Evolutionary conservation across 35 echinoderm and acorn worm species (phyloP), one percentile per base, ranked within the genome.

Genomic region (Heliocidaris tuberculata): DNA sequence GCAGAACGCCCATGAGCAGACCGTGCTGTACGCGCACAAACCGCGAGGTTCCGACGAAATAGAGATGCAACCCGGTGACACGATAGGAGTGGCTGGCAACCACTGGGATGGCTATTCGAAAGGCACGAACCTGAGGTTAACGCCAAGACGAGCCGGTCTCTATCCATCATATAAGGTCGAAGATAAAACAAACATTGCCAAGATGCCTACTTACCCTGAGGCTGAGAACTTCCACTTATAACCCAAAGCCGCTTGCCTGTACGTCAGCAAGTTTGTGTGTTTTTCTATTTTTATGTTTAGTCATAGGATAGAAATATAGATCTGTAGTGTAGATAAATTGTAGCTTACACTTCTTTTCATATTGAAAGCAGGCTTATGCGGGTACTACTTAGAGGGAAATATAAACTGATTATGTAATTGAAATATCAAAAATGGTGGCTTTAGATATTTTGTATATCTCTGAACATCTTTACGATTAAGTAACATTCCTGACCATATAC

Each of bases 81-180:
- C 94, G 0, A 88, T 99, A n/a, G 98, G 96, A 19, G 96, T 99
- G 12, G 98, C 98, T n/a, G 98, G 98, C 60, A 99, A 99, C 78
- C 98, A 99, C 54, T 99, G 98, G 98, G 96, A 99, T 49, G 98
- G 98, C 48, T 99, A 97, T 52, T 99, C 98, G 9, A 99, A 99
- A 90, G 98, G 96, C 32, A 93, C 78, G 21, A 99, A 99, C 85
- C 71, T 91, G 16, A 94, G 96, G 24, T 30, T 95, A 89, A 85
- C 92, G 31, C 19, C 27, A 4, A 92, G 49, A 21, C 95, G 92
- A 27, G 93, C 91, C 27, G 98, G 98, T 0, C 94, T 99, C 4
- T 99, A 99, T 95, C 96, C 98, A 31, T 97, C 96, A 9, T 99
- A 99, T 85, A 99, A 99, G 96, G 96, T 97, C 49, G 95, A 97